phyloP scores from a whole-genome alignment of 2,888 invertebrate genomes.

The Erebia epiphron region DNA sequence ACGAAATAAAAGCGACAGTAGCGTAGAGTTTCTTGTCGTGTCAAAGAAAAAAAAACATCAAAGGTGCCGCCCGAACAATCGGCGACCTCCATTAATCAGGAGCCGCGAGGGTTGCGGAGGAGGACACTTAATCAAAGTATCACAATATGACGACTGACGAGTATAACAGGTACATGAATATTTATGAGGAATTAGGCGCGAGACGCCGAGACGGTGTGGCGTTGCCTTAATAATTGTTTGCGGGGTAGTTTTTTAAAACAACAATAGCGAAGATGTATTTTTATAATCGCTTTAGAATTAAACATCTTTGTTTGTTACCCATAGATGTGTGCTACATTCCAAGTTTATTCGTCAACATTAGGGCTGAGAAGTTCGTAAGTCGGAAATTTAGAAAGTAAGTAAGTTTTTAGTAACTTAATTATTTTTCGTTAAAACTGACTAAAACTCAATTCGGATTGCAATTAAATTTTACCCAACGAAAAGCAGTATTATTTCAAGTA shows the following conservation, averaged over 20 bases:
- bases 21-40: slow-evolving; percentile 36
- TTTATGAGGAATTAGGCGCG: slow-evolving; percentile 74
- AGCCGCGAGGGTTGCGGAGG: slow-evolving; percentile 51
- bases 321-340: too few relatives aligned
- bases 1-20: slow-evolving; percentile 48
- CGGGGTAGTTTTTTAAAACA: slow-evolving; percentile 46
- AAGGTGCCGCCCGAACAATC: slow-evolving; percentile 51
- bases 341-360: too few relatives aligned
- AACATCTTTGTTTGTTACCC: too few relatives aligned
- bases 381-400: too few relatives aligned
- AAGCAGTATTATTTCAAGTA: too few relatives aligned
- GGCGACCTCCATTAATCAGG: slow-evolving; percentile 63
- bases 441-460: too few relatives aligned
- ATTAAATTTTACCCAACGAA: too few relatives aligned
- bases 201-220: slow-evolving; percentile 54
- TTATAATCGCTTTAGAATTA: too few relatives aligned
- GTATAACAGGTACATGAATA: slow-evolving; percentile 74
- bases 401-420: too few relatives aligned
- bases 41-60: slow-evolving; percentile 42
- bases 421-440: too few relatives aligned
- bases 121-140: slow-evolving; percentile 79
- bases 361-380: too few relatives aligned
- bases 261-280: not conserved
- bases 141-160: slow-evolving; percentile 69
- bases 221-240: slow-evolving; percentile 58